phyloP scores from a whole-genome alignment of 1,140 invertebrate genomes.

The Adelges cooleyi region DNA sequence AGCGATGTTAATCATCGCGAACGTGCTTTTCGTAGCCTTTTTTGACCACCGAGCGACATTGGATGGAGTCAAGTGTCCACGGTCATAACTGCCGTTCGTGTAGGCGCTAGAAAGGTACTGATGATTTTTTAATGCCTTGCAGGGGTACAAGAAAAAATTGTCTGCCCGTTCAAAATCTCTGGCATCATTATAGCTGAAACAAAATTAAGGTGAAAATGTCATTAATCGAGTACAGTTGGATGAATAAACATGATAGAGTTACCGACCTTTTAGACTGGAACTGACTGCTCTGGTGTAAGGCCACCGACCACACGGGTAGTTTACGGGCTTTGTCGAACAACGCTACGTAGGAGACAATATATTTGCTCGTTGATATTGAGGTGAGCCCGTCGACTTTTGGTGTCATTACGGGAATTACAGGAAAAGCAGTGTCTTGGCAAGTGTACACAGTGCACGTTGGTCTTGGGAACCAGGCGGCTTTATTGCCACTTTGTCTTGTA shows the following conservation, averaged over 20 bases:
- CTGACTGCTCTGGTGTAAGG: slow-evolving; percentile 20
- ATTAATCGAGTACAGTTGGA: not conserved
- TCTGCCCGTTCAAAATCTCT: slow-evolving; percentile 14
- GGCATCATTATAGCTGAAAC: slow-evolving; percentile 17
- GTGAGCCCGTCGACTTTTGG: not conserved
- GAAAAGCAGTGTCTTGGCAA: not conserved
- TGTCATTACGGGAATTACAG: not conserved
- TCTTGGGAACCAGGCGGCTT: not conserved
- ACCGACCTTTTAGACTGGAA: not conserved
- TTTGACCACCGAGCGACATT: slow-evolving; percentile 21
- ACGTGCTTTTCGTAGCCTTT: slow-evolving; percentile 16
- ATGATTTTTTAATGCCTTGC: not conserved
- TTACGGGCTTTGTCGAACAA: slow-evolving; percentile 18
- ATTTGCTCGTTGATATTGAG: not conserved
- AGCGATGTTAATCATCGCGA: slow-evolving; percentile 27
- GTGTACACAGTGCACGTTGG: not conserved
- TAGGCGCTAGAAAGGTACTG: slow-evolving; percentile 3
- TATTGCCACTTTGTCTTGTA: not conserved
- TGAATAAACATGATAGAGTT: not conserved
- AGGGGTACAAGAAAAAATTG: slow-evolving; percentile 13
- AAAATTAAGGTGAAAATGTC: not conserved
- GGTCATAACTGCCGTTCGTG: not conserved
- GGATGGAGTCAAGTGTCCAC: slow-evolving; percentile 28
- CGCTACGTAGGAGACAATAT: slow-evolving; percentile 6
- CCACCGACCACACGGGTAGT: slow-evolving; percentile 25